A percentile compares a stretch with the other conserved stretches of the same genome.
Conservation (phyloP, 2,888 invertebrate genomes). For the Habroteleia sp. region DNA sequence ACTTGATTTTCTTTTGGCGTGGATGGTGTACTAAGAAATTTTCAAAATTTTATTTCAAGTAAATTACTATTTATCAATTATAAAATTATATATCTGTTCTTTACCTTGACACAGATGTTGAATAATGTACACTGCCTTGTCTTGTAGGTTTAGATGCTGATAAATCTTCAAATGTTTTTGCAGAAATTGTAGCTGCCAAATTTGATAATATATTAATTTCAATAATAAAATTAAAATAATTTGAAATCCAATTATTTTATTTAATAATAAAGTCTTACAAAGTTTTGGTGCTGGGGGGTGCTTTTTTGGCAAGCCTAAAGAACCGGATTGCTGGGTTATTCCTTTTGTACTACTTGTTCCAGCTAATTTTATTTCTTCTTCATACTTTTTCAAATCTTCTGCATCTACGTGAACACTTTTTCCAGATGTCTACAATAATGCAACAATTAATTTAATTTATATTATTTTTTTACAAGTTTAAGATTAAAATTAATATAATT, state of each 20-base stretch:
- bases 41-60: too few species aligned
- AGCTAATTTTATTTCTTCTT: slow-evolving; percentile 77
- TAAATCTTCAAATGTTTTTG: slow-evolving; percentile 56
- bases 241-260: too few species aligned
- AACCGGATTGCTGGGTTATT: slow-evolving; percentile 8
- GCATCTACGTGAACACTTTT: slow-evolving; percentile 69
- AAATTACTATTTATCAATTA: too few species aligned
- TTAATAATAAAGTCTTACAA: slow-evolving; percentile 24
- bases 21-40: slow-evolving; percentile 42
- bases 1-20: slow-evolving; percentile 34
- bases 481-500: too few species aligned
- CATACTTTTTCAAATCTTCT: slow-evolving; percentile 75
- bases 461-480: too few species aligned
- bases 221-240: not conserved
- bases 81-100: not conserved
- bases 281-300: slow-evolving; percentile 49
- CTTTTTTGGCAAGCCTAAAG: slow-evolving; percentile 30
- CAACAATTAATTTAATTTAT: slow-evolving; percentile 11
- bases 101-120: slow-evolving; percentile 30
- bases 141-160: slow-evolving; percentile 57
- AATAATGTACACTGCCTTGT: slow-evolving; percentile 39
- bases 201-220: not conserved
- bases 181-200: slow-evolving; percentile 42
- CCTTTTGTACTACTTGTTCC: slow-evolving; percentile 38
- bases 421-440: slow-evolving; percentile 65